Conservation (phyloP, 1,140 invertebrate genomes). For the Dreissena polymorpha region DNA sequence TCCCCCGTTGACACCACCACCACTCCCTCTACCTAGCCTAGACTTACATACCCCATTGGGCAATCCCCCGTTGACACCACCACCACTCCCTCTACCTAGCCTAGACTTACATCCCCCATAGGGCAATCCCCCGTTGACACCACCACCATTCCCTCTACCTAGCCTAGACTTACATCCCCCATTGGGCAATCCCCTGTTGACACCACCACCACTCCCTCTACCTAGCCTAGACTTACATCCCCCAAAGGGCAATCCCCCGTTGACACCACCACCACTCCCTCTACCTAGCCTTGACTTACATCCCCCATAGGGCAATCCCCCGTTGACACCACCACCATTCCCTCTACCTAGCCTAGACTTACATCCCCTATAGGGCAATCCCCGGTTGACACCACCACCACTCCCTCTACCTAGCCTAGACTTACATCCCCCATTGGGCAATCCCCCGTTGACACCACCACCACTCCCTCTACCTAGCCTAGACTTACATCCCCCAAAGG, state of each 20-base stretch:
- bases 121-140: slow-evolving; percentile 50
- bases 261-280: slow-evolving; percentile 26
- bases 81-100: slow-evolving; percentile 41
- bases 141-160: slow-evolving; percentile 36
- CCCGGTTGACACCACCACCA: slow-evolving; percentile 36
- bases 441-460: slow-evolving; percentile 44
- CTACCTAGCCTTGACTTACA: slow-evolving; percentile 38
- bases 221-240: slow-evolving; percentile 38
- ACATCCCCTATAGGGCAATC: slow-evolving; percentile 56
- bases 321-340: slow-evolving; percentile 37
- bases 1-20: slow-evolving; percentile 44
- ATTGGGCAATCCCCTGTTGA: slow-evolving; percentile 56
- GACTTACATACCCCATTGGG: slow-evolving; percentile 53
- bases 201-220: slow-evolving; percentile 33
- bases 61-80: slow-evolving; percentile 49
- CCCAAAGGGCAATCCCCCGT: slow-evolving; percentile 58
- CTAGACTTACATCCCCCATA: slow-evolving; percentile 56
- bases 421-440: slow-evolving; percentile 55
- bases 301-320: slow-evolving; percentile 58
- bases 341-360: slow-evolving; percentile 37
- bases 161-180: slow-evolving; percentile 51
- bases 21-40: slow-evolving; percentile 45
- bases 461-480: slow-evolving; percentile 44
- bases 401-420: slow-evolving; percentile 47
- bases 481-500: slow-evolving; percentile 52